phyloP scores from a whole-genome alignment of 2,113 vertebrate species.

The Bothrops jararaca region DNA sequence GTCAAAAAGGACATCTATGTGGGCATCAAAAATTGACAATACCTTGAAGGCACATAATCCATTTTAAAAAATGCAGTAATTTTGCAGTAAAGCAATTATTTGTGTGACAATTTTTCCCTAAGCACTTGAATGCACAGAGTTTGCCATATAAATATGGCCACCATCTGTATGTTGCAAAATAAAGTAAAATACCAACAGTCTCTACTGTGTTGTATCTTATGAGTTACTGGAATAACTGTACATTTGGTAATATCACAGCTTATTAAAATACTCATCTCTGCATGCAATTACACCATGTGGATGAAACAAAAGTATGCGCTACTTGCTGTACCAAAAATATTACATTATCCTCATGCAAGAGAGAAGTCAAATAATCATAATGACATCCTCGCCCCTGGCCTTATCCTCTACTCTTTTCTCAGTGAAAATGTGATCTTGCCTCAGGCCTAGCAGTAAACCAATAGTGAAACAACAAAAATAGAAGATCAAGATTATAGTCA shows the following conservation, averaged over 20 bases:
- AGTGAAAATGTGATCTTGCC: not conserved
- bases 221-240: not conserved
- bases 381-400: not conserved
- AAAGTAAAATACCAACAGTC: not conserved
- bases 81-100: not conserved
- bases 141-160: not conserved
- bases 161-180: not conserved
- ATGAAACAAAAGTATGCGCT: not conserved
- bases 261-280: too few relatives aligned
- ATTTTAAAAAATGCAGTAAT: not conserved
- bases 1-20: not conserved
- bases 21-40: not conserved
- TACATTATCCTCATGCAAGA: not conserved
- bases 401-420: not conserved
- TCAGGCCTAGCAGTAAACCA: not conserved
- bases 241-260: not conserved
- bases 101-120: too few relatives aligned
- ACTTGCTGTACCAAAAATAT: not conserved
- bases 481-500: not conserved
- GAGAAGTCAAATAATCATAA: not conserved
- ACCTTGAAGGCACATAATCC: not conserved
- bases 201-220: not conserved
- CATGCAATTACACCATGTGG: not conserved
- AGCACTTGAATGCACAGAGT: not conserved
- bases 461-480: not conserved